These are phyloP conservation scores for Harpagoxenus sublaevis DNA, from an alignment of 2,888 invertebrate genomes.

Conservation along the genomic window DNA sequence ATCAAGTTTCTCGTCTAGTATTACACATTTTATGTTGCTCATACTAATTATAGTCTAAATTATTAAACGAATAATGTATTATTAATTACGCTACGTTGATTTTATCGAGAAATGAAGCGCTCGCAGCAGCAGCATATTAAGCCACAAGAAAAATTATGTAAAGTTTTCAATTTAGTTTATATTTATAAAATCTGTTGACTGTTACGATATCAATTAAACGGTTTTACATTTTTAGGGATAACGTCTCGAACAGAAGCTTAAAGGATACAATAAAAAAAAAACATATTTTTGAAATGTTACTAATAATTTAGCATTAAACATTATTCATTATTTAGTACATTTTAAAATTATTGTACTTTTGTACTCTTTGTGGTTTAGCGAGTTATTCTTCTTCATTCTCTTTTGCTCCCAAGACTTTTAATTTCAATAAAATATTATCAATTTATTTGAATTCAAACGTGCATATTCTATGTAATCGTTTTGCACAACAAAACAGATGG, in stretches of 20 bases:
- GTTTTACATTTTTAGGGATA: neutral
- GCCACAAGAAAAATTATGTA: neutral
- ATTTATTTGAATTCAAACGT: slow-evolving; percentile 12
- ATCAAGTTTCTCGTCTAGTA: neutral
- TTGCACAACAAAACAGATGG: slow-evolving; percentile 33
- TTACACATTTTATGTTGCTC: neutral
- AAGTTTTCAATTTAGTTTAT: neutral
- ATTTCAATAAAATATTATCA: slow-evolving; percentile 30
- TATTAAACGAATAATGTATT: neutral
- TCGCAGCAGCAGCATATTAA: neutral
- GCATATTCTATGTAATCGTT: slow-evolving; percentile 21
- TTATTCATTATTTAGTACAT: neutral
- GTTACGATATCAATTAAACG: neutral
- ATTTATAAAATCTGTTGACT: neutral
- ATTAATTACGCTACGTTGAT: neutral
- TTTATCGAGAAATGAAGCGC: neutral
- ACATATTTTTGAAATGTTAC: neutral
- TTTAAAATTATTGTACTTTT: neutral
- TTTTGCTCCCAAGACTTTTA: neutral
- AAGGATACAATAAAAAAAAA: neutral
- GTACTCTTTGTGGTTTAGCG: neutral
- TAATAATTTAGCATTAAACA: slow-evolving; percentile 4
- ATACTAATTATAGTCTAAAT: neutral
- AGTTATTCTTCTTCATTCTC: neutral
- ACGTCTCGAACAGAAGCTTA: neutral